phyloP scores from a whole-genome alignment of 2,888 invertebrate species.

The Apodemia hepburni region DNA sequence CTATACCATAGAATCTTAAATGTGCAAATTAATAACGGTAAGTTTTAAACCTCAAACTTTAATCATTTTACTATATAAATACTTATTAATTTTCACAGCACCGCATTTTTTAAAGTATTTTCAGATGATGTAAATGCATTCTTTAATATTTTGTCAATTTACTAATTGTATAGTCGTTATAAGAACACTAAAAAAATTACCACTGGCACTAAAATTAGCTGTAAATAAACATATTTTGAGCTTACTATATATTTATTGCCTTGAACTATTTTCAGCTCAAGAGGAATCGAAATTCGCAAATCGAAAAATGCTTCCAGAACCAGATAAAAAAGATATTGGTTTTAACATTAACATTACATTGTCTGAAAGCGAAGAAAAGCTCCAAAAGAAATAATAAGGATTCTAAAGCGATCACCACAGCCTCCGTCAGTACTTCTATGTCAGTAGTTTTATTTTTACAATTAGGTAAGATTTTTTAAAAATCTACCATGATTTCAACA shows the following conservation, averaged over 20 bases:
- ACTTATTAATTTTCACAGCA: no score
- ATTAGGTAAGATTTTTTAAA: background rate
- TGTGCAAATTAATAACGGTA: slow-evolving; percentile 53
- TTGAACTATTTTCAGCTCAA: slow-evolving; percentile 40
- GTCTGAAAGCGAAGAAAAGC: slow-evolving; percentile 40
- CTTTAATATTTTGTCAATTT: no score
- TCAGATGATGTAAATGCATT: no score
- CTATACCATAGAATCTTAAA: slow-evolving; percentile 66
- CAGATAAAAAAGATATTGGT: slow-evolving; percentile 52
- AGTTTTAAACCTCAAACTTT: slow-evolving; percentile 4
- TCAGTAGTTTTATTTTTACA: background rate
- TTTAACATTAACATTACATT: slow-evolving; percentile 57
- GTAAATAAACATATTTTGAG: no score
- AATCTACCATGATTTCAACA: background rate
- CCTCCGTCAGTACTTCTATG: no score
- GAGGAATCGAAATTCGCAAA: slow-evolving; percentile 24
- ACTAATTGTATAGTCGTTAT: no score
- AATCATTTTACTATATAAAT: no score
- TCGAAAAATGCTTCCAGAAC: slow-evolving; percentile 19
- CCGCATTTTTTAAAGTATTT: no score
- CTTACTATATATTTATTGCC: slow-evolving; percentile 21
- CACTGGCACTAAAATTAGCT: no score
- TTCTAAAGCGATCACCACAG: background rate
- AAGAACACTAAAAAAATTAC: no score
- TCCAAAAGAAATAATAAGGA: slow-evolving; percentile 30